Base-by-base conservation (phyloP, 2,113 vertebrate genomes). In the Phodopus roborovskii region DNA sequence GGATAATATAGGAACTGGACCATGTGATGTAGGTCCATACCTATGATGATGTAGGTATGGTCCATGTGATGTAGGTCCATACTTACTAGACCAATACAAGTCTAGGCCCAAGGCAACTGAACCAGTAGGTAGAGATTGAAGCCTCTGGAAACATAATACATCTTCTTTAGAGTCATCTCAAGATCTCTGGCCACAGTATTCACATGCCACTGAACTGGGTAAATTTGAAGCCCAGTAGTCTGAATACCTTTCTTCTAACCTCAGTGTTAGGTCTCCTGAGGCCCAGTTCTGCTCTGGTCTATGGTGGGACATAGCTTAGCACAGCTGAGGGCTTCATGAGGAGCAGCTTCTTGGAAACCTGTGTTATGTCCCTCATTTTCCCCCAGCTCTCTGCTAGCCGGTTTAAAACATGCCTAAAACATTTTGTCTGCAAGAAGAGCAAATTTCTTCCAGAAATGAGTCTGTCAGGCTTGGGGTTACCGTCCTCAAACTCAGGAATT, bases 381-480 rank as follows among this genome's bases (percentile, higher is more conserved):
- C 70, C 0, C 77, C 28, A 16, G 26, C 1, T 0, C 22, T 56
- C 28, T 39, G 62, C 33, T 26, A 50, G 16, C 2, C 39, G 84
- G 42, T 68, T 8, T 28, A 74, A 82, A 86, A 20, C 8, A 74
- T 30, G 2, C n/a, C 82, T 36, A 17, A 88, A 81, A 64, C 3
- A 45, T 39, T 56, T n/a, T 60, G 19, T 17, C 3, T 62, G 10
- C 10, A 53, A 39, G 53, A 93, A 39, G 45, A 93, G 39, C 0
- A 84, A 30, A 71, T 81, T 93, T 93, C 90, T 92, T 28, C 36
- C 45, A 68, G 71, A 75, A 90, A 87, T 3, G 33, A 68, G 45
- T 86, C 36, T 56, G 56, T 87, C 77, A 66, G 16, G 60, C 82
- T 97, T 83, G 86, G 28, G 77, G 39, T 45, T 50, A 70, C 33